These are phyloP conservation scores for Silurus glanis DNA, from an alignment of 2,113 vertebrate species.

Conservation along the genomic window DNA sequence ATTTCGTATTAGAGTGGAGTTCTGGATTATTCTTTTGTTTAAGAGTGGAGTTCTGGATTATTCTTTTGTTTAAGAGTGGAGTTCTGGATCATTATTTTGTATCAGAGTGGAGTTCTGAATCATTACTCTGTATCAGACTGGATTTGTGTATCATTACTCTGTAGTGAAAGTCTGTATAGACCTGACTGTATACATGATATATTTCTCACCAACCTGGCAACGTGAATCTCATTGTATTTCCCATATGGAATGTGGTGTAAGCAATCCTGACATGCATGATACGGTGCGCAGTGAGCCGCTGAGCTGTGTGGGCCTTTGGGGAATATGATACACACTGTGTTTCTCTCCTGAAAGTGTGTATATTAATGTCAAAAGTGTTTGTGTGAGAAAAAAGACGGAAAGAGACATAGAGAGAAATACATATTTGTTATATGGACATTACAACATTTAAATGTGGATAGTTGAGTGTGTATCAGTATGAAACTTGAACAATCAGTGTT, in stretches of 20 bases:
- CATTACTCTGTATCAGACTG: not conserved
- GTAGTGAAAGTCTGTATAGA: not conserved
- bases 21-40: not conserved
- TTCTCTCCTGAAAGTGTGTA: not conserved
- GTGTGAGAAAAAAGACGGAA: not conserved
- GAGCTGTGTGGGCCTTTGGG: not conserved
- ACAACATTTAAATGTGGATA: not conserved
- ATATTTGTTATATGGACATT: not conserved
- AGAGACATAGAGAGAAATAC: not conserved
- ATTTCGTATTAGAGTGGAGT: not conserved
- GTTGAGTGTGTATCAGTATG: not conserved
- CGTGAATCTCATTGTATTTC: not conserved
- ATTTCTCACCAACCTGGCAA: not conserved
- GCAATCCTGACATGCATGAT: slow-evolving; percentile 14
- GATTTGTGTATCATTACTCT: not conserved
- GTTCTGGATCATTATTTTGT: not conserved
- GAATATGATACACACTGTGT: not conserved
- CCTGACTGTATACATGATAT: not conserved
- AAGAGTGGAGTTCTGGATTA: not conserved
- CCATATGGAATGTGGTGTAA: not conserved
- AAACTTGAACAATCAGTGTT: not conserved
- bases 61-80: not conserved
- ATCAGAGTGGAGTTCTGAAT: not conserved
- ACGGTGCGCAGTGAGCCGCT: not conserved
- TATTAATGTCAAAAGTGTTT: not conserved